phyloP scores from a whole-genome alignment of 2,113 vertebrate genomes.

The Haemorhous mexicanus region DNA sequence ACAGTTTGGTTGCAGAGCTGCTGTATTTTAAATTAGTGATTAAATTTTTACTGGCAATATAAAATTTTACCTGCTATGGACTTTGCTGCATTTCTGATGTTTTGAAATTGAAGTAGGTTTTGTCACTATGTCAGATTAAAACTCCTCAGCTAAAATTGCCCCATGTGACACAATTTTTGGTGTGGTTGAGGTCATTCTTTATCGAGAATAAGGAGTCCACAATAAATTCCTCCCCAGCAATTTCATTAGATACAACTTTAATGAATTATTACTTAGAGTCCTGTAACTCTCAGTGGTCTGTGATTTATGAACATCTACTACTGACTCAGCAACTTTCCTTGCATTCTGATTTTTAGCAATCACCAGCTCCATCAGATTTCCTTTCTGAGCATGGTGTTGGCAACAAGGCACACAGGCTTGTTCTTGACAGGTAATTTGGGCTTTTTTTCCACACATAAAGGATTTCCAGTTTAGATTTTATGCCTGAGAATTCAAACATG shows the following conservation, averaged over 20 bases:
- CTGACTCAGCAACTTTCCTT: neutral
- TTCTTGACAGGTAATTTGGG: neutral
- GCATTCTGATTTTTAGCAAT: neutral
- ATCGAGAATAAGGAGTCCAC: neutral
- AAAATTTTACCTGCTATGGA: neutral
- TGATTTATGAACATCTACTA: neutral
- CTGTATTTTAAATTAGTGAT: neutral
- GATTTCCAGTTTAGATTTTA: neutral
- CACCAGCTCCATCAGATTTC: neutral
- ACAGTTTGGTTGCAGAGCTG: neutral
- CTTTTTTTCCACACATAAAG: neutral
- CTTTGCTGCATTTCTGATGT: neutral
- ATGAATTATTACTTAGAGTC: neutral
- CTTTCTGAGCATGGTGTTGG: neutral
- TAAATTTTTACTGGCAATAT: neutral
- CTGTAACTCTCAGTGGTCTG: neutral
- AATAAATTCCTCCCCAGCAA: neutral
- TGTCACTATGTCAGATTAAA: neutral
- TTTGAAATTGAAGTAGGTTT: neutral
- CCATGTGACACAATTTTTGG: neutral
- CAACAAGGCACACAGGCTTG: neutral
- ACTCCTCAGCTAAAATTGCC: neutral
- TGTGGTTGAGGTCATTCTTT: neutral
- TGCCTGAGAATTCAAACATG: neutral
- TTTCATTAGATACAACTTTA: neutral